Conservation (phyloP, 2,888 invertebrate species). For the Dermolepida albohirtum region DNA sequence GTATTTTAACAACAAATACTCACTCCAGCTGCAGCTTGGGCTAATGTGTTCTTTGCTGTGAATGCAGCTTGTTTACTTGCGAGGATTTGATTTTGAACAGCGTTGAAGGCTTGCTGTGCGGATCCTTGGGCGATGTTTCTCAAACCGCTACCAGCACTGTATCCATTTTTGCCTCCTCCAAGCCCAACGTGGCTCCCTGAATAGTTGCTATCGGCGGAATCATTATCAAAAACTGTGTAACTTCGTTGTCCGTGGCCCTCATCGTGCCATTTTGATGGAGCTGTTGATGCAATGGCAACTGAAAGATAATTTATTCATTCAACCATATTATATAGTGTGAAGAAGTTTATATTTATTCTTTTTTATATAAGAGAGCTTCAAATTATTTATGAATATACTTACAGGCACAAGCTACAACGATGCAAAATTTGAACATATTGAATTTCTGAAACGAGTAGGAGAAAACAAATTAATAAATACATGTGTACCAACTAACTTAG, state of each 20-base stretch:
- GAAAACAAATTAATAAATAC: not conserved
- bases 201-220: conserved; percentile 38
- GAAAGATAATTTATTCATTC: not conserved
- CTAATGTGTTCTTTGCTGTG: conserved; percentile 81
- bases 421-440: conserved; percentile 39
- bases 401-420: conserved; percentile 42
- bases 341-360: not conserved
- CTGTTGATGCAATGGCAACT: conserved; percentile 31
- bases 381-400: conserved; percentile 10
- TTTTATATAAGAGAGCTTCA: too few relatives aligned
- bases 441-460: conserved; percentile 16
- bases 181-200: conserved; percentile 43
- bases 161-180: conserved; percentile 67
- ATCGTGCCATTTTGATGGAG: conserved; percentile 34
- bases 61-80: conserved; percentile 84
- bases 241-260: conserved; percentile 32
- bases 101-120: conserved; percentile 80
- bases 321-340: not conserved
- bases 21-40: conserved; percentile 76
- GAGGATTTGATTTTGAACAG: conserved; percentile 78
- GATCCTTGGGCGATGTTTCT: conserved; percentile 79
- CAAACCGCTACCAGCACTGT: conserved; percentile 77
- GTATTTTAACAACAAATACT: conserved; percentile 45
- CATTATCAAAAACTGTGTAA: conserved; percentile 45
- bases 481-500: not conserved